Conservation (phyloP, 2,797 vertebrate genomes). For the Onychomys arenicola region DNA sequence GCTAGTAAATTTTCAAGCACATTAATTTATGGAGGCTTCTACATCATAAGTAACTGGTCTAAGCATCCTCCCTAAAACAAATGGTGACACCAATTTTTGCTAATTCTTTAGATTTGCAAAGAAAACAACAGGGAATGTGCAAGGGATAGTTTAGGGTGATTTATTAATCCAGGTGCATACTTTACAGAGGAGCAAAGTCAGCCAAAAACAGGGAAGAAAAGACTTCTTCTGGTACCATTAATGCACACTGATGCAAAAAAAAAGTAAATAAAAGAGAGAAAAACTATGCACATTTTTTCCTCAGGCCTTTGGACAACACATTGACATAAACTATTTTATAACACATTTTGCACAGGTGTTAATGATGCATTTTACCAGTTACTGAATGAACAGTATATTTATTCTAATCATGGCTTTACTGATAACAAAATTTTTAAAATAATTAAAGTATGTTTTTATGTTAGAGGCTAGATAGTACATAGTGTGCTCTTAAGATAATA, state of each 20-base stretch:
- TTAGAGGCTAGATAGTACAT: neutral
- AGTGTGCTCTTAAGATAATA: neutral
- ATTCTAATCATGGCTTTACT: neutral
- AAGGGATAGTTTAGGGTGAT: conserved; percentile 46
- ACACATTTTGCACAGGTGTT: neutral
- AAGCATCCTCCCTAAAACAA: conserved; percentile 49
- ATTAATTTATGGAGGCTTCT: conserved; percentile 18
- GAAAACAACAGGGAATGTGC: conserved; percentile 65
- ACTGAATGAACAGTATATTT: neutral
- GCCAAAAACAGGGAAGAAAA: neutral
- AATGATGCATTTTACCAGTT: neutral
- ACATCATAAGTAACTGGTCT: neutral
- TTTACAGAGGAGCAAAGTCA: conserved; percentile 62
- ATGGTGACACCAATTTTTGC: conserved; percentile 61
- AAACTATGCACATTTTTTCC: neutral
- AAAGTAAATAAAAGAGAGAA: neutral
- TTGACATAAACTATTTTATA: neutral
- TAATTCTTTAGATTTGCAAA: conserved; percentile 64
- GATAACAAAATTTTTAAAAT: neutral
- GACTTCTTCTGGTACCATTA: neutral
- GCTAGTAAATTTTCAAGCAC: neutral
- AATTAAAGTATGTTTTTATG: neutral
- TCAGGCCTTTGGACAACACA: neutral
- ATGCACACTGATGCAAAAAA: neutral
- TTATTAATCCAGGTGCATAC: conserved; percentile 66